Evolutionary conservation across 2,888 invertebrate species (phyloP).

Genomic region (Drosophila longiperda): DNA sequence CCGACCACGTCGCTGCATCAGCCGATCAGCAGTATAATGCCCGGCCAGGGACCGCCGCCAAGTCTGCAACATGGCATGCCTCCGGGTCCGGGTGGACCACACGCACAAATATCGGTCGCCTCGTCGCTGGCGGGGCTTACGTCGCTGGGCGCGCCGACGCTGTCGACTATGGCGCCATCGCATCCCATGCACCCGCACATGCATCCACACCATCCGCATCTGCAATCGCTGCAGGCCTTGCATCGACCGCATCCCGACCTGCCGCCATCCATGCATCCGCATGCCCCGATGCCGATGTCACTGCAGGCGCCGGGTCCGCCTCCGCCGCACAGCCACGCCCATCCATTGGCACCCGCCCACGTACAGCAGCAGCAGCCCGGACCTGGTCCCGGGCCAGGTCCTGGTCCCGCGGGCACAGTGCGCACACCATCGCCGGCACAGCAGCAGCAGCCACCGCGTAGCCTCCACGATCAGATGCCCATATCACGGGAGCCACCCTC

Average conservation of each 20-base stretch:
- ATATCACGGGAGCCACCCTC: conserved; percentile 69
- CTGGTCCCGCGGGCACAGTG: conserved; percentile 71
- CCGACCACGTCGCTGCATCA: conserved; percentile 75
- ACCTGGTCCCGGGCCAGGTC: conserved; percentile 63
- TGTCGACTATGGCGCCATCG: conserved; percentile 80
- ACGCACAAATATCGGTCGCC: conserved; percentile 84
- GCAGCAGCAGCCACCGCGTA: conserved; percentile 70
- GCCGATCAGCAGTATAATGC: conserved; percentile 38
- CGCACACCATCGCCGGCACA: conserved; percentile 84
- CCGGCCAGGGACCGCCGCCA: conserved; percentile 57
- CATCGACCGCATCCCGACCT: conserved; percentile 85
- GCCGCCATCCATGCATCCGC: conserved; percentile 84
- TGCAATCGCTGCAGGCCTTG: conserved; percentile 79
- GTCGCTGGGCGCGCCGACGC: conserved; percentile 74
- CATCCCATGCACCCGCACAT: conserved; percentile 78
- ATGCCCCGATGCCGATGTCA: conserved; percentile 83
- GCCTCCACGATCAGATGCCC: conserved; percentile 70
- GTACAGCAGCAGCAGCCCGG: conserved; percentile 67
- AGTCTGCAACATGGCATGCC: conserved; percentile 69
- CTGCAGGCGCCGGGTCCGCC: conserved; percentile 82
- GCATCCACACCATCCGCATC: conserved; percentile 66
- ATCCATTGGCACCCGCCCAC: conserved; percentile 76
- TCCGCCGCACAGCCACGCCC: conserved; percentile 70
- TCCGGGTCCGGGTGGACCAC: conserved; percentile 69
- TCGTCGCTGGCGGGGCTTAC: conserved; percentile 84